Percentiles rank a stretch among this genome's conserved stretches.
Evolutionary conservation across 2,113 vertebrate genomes (phyloP).

Genomic region (Anser brachyrhynchus): DNA sequence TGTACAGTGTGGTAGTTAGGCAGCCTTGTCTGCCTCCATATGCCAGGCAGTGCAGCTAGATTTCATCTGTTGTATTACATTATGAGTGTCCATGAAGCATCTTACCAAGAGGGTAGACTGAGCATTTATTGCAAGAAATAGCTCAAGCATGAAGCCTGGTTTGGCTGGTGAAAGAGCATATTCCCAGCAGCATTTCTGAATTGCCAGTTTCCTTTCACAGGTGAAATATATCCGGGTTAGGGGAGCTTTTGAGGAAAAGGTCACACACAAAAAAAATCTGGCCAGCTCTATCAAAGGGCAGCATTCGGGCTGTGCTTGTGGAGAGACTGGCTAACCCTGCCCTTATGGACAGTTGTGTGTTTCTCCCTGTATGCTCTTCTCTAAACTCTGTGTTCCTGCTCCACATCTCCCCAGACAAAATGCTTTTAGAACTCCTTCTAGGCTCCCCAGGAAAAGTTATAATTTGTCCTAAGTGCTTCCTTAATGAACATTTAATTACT

Average conservation of each 20-base stretch:
- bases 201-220: background rate
- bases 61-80: background rate
- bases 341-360: accelerated
- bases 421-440: background rate
- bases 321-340: background rate
- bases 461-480: slow-evolving; percentile 1
- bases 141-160: background rate
- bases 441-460: background rate
- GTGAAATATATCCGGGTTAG: background rate
- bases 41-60: background rate
- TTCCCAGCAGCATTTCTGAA: background rate
- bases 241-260: background rate
- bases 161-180: accelerated
- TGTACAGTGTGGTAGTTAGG: background rate
- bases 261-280: background rate
- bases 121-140: background rate
- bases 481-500: slow-evolving; percentile 18
- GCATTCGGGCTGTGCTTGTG: background rate
- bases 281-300: background rate
- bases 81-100: background rate
- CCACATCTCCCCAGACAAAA: background rate
- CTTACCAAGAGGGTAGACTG: accelerated
- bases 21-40: background rate
- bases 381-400: background rate
- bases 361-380: background rate